These are phyloP conservation scores for Ammodytes dubius DNA, from an alignment of 2,113 vertebrate species.

Conservation along the genomic window DNA sequence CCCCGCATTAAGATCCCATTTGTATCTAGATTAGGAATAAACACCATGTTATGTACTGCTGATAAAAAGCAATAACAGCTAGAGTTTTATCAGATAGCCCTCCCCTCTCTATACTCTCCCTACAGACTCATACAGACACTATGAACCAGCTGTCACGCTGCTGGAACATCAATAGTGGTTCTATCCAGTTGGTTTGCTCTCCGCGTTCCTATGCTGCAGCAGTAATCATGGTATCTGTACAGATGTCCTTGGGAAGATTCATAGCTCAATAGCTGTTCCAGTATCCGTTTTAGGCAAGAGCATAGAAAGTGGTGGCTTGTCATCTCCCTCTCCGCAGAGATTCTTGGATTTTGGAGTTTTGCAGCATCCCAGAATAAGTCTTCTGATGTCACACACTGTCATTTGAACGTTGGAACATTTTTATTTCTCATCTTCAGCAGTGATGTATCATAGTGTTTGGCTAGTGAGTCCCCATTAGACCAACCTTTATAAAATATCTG, in stretches of 20 bases:
- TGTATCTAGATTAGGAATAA: neutral
- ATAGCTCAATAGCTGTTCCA: neutral
- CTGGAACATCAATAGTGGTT: conserved; percentile 17
- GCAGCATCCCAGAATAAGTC: neutral
- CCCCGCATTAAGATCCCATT: too few species aligned
- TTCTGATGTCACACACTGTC: neutral
- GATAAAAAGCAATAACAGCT: neutral
- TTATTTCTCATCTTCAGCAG: too few species aligned
- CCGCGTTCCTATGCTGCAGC: neutral
- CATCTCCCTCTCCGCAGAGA: neutral
- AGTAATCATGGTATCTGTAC: neutral
- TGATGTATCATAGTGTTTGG: too few species aligned
- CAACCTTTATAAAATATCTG: too few species aligned
- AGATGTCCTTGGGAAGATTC: neutral
- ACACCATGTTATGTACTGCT: neutral
- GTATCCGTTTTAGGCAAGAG: conserved; percentile 2
- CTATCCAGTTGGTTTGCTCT: neutral
- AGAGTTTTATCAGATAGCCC: neutral
- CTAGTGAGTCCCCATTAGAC: too few species aligned
- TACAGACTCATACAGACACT: neutral
- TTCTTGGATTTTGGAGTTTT: neutral
- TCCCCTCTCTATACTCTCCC: neutral
- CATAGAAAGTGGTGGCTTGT: neutral
- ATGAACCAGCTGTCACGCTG: neutral
- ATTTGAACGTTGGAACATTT: too few species aligned